Evolutionary conservation across 2,888 invertebrate species (phyloP).

Genomic region (Lycia hirtaria): DNA sequence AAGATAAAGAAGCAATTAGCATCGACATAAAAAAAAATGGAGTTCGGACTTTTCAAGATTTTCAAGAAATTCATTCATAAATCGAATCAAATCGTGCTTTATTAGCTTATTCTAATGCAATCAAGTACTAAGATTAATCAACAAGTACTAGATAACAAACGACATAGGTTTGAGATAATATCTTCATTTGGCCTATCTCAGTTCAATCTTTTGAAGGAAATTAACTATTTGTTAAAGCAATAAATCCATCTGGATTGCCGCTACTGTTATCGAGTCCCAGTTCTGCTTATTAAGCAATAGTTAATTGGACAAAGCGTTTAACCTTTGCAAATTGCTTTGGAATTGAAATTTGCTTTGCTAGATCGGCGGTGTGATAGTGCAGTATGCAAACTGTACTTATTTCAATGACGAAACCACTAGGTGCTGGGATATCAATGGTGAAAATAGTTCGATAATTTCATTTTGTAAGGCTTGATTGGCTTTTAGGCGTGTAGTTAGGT

Average conservation of each 20-base stretch:
- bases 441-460: conserved; percentile 10
- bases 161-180: conserved; percentile 21
- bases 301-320: conserved; percentile 59
- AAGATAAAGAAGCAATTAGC: too few relatives aligned
- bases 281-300: conserved; percentile 54
- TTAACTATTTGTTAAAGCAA: conserved; percentile 36
- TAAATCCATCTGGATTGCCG: conserved; percentile 41
- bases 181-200: conserved; percentile 17
- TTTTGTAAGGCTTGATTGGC: conserved; percentile 4
- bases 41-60: background rate
- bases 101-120: background rate
- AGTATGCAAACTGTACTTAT: conserved; percentile 18
- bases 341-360: conserved; percentile 52
- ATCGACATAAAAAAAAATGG: background rate
- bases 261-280: conserved; percentile 45
- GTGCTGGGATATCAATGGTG: conserved; percentile 21
- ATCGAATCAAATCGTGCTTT: background rate
- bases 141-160: conserved; percentile 12
- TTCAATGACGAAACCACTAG: conserved; percentile 22
- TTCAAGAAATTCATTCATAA: background rate
- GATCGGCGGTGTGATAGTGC: conserved; percentile 46
- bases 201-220: conserved; percentile 32
- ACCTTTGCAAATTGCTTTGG: conserved; percentile 52
- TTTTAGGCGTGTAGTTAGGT: too few relatives aligned
- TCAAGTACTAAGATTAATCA: background rate